Evolutionary conservation across 2,888 invertebrate genomes (phyloP).

Genomic region (Trissolcus brochymenae): DNA sequence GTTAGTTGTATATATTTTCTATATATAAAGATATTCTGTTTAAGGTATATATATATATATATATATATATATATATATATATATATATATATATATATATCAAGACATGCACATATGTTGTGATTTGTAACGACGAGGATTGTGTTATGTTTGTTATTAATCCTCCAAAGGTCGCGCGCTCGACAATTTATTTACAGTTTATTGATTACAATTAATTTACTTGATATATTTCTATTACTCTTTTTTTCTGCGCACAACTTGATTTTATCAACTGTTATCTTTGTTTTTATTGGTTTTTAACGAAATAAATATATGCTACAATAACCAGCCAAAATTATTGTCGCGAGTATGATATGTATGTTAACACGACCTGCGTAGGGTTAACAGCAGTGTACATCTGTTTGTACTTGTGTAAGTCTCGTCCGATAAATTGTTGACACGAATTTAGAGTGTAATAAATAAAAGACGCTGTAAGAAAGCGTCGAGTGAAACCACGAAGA

Average conservation of each 20-base stretch:
- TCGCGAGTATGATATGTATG: not conserved
- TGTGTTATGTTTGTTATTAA: slow-evolving; percentile 41
- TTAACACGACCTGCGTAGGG: slow-evolving; percentile 45
- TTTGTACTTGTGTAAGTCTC: slow-evolving; percentile 24
- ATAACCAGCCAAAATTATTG: not conserved
- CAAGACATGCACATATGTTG: slow-evolving; percentile 23
- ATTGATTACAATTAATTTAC: not conserved
- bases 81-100: slow-evolving; percentile 3
- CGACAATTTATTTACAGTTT: slow-evolving; percentile 17
- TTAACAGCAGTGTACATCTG: slow-evolving; percentile 30
- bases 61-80: slow-evolving; percentile 16
- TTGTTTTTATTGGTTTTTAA: slow-evolving; percentile 9
- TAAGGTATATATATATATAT: too few relatives aligned
- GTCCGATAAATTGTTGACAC: slow-evolving; percentile 45
- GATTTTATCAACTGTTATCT: slow-evolving; percentile 1
- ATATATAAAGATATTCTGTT: too few relatives aligned
- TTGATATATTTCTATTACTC: not conserved
- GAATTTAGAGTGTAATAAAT: slow-evolving; percentile 49
- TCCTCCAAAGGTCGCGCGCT: slow-evolving; percentile 43
- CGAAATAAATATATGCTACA: not conserved
- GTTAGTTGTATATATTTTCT: too few relatives aligned
- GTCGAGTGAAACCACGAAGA: slow-evolving; percentile 64
- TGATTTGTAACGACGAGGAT: slow-evolving; percentile 26
- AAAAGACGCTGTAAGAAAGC: slow-evolving; percentile 4
- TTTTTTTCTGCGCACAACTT: not conserved